Percentiles rank a stretch among this genome's conserved stretches.
Evolutionary conservation across 2,888 invertebrate genomes (phyloP).

Genomic region (Cephus nigrinus): DNA sequence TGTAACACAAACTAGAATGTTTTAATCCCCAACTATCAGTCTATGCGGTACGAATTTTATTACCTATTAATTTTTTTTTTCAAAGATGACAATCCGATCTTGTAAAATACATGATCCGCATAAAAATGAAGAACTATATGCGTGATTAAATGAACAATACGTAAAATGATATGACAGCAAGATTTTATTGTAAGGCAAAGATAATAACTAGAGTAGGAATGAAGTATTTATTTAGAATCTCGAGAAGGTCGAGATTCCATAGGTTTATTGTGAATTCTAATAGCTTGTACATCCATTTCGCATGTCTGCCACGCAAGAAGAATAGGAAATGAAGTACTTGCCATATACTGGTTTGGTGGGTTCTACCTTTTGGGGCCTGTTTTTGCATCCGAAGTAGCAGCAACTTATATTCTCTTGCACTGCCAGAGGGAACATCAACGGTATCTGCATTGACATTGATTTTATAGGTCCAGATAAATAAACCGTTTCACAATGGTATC

Average conservation of each 20-base stretch:
- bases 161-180: neutral
- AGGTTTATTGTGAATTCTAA: neutral
- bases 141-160: neutral
- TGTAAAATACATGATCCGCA: neutral
- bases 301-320: neutral
- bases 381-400: neutral
- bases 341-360: slow-evolving; percentile 5
- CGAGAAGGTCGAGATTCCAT: neutral
- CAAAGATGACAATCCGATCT: neutral
- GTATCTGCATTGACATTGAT: neutral
- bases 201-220: neutral
- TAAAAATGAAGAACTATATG: neutral
- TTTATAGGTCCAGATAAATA: neutral
- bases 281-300: neutral
- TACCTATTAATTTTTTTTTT: neutral
- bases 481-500: neutral
- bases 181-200: neutral
- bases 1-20: neutral
- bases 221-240: neutral
- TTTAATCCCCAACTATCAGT: neutral
- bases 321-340: slow-evolving; percentile 2
- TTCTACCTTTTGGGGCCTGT: slow-evolving; percentile 1
- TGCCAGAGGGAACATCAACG: neutral
- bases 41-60: neutral
- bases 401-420: neutral